Conservation (phyloP, 2,797 vertebrate species). For the Anisognathus igniventris region DNA sequence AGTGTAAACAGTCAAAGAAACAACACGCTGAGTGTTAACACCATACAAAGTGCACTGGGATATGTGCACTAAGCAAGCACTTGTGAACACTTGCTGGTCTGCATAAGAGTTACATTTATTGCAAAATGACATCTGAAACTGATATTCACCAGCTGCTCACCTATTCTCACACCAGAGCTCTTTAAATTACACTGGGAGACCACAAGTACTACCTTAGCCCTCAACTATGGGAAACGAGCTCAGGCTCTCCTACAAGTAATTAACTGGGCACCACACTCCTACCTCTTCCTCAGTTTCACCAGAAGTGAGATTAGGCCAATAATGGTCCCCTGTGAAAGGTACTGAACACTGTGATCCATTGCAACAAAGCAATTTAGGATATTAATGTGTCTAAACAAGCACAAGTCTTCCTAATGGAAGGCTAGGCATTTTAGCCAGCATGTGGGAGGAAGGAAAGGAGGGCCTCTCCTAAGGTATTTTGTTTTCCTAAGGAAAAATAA, state of each 20-base stretch:
- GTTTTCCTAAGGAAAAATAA: background rate
- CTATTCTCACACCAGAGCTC: background rate
- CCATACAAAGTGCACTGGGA: background rate
- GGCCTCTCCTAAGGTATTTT: background rate
- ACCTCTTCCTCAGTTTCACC: background rate
- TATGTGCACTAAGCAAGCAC: background rate
- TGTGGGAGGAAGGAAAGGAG: background rate
- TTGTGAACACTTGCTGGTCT: background rate
- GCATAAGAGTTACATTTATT: background rate
- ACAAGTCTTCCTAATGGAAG: background rate
- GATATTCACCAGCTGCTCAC: background rate
- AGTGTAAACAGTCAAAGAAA: background rate
- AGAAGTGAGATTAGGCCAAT: background rate
- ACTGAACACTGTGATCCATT: background rate
- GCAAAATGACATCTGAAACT: background rate
- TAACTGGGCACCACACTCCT: background rate
- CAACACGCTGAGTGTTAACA: background rate
- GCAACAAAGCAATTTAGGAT: background rate
- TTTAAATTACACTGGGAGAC: background rate
- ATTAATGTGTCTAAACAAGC: background rate
- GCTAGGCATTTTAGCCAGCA: background rate
- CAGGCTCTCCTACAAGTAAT: background rate
- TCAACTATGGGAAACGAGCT: background rate
- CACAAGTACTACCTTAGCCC: background rate
- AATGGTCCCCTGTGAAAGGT: background rate